Evolutionary conservation across 92 coral and sea anemone genomes (phyloP).

Genomic region (Phenganax subtilis): DNA sequence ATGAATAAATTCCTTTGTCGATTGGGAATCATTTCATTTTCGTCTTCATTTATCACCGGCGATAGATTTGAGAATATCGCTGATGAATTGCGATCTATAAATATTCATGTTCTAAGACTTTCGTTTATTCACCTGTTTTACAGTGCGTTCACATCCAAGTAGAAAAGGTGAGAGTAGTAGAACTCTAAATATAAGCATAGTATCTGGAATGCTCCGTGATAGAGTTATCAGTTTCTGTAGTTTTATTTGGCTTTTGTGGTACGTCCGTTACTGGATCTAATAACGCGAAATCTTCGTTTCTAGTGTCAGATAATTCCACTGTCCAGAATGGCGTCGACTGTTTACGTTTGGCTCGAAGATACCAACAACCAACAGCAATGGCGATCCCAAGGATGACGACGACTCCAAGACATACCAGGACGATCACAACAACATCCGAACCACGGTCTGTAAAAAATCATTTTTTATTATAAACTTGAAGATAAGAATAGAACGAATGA

Average conservation of each 20-base stretch:
- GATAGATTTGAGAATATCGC: no score
- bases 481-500: not conserved
- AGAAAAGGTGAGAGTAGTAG: not conserved
- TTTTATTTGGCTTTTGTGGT: constrained; percentile 23
- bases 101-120: no score
- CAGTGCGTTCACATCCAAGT: no score
- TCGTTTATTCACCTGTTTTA: no score
- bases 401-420: constrained; percentile 25
- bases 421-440: constrained; percentile 13
- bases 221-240: not conserved
- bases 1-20: no score
- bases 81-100: no score
- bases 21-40: no score
- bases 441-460: constrained; percentile 4
- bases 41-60: no score
- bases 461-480: not conserved
- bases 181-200: constrained; percentile 17
- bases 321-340: constrained; percentile 33
- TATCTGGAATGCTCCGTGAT: constrained; percentile 19
- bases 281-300: constrained; percentile 17
- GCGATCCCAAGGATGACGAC: constrained; percentile 9
- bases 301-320: constrained; percentile 28
- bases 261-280: constrained; percentile 32
- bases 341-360: constrained; percentile 12
- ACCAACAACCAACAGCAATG: constrained; percentile 24